These are phyloP conservation scores for Heliothis peltigera DNA, from an alignment of 2,888 invertebrate genomes.

Conservation along the genomic window DNA sequence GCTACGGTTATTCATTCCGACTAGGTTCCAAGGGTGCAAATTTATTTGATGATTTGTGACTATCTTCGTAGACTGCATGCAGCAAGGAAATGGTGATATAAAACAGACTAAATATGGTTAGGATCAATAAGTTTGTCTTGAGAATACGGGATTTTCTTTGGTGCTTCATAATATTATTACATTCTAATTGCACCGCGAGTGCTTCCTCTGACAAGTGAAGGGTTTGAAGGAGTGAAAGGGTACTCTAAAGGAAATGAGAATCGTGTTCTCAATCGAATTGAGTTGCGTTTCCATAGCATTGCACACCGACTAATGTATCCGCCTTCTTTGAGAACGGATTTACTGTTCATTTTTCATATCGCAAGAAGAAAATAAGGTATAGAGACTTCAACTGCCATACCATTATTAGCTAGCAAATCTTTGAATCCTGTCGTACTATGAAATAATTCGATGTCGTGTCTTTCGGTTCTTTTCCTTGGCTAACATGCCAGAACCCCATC, in stretches of 20 bases:
- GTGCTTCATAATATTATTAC: background rate
- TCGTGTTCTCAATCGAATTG: conserved; percentile 18
- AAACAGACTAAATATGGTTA: background rate
- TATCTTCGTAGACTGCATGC: too few species aligned
- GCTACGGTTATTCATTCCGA: too few species aligned
- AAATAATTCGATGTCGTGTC: too few species aligned
- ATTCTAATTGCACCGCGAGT: conserved; percentile 8
- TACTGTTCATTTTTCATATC: conserved; percentile 6
- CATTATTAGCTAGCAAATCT: too few species aligned
- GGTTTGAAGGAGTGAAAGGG: conserved; percentile 22
- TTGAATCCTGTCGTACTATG: too few species aligned
- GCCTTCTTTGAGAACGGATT: conserved; percentile 5
- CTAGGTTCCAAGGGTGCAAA: too few species aligned
- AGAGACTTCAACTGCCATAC: background rate
- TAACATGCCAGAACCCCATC: too few species aligned
- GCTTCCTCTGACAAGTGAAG: conserved; percentile 7
- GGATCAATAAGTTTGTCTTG: background rate
- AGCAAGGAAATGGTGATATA: too few species aligned
- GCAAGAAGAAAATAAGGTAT: conserved; percentile 6
- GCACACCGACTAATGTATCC: conserved; percentile 35
- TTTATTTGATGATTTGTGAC: too few species aligned
- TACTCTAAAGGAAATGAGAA: conserved; percentile 33
- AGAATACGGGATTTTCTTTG: background rate
- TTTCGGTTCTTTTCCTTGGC: too few species aligned
- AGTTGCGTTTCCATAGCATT: conserved; percentile 25